Base-by-base conservation (phyloP, 2,888 invertebrate species). In the Argyra leucocephala region DNA sequence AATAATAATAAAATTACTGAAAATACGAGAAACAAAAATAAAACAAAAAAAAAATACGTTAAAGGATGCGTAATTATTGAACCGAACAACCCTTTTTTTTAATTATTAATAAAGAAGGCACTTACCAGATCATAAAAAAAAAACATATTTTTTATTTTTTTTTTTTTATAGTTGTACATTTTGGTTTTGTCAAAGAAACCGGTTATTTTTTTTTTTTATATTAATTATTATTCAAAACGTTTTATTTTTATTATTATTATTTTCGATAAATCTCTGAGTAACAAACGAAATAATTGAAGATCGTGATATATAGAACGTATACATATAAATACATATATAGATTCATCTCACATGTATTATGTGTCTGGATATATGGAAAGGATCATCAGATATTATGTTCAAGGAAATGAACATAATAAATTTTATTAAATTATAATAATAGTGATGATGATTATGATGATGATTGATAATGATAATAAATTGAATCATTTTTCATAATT, bases 61-160 rank as follows among this genome's bases (percentile, higher is more conserved):
- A 48, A 48, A 48, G 48, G 48, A 48, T 48, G 48, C 48, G 48
- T 48, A 48, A 18, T 15, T 48, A 48, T 48, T 48, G 48, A 48
- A 48, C 48, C 48, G 48, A 12, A 15, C 48, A 48, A 48, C 48
- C 48, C 48, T 48, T 48, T 48, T 48, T 48, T 48, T 18, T n/a
- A 5, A 18, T 48, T 48, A 48, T 48, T 48, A 48, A 48, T 48
- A 48, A 48, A 48, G 48, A 48, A 18, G 48, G 48, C 48, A 48
- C 48, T 48, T 48, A 48, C 48, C 48, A 48, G 48, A 48, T 48
- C 48, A 48, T 48, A 48, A 48, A 48, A 48, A 31, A 7, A 48
- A 48, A 18, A 18, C 18, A 18, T 48, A 18, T 48, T 18, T 37
- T 15, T 37, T 37, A 37, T 48, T 48, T 48, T 48, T 48, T 48